Base-by-base conservation (phyloP, 2,888 invertebrate species). In the Seladonia tumulorum region DNA sequence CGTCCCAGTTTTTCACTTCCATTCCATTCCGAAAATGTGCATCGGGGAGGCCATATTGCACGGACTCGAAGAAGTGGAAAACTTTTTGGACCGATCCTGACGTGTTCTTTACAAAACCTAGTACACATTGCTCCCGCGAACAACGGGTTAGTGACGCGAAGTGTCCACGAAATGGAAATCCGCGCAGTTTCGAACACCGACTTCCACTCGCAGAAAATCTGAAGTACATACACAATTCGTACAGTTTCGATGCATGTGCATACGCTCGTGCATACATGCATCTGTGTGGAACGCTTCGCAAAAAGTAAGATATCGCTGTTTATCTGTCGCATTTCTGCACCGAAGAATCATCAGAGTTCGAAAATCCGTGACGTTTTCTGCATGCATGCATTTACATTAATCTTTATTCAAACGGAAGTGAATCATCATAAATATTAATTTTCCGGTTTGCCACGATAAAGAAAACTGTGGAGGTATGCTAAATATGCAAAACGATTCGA, bases 121-220 rank as follows among this genome's bases (percentile, higher is more conserved):
- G 53, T 53, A 53, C 29, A 60, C 16, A 29, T 25, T 60, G 7
- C 14, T 60, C 29, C 60, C 25, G 14, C 25, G 60, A 60, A 60
- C 60, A 60, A 60, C 60, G 60, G 60, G 25, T 60, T 60, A 60
- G 60, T n/a, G 60, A 60, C 25, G 60, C 60, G 25, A 25, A 60
- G 25, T 60, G 60, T 60, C 60, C 60, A 25, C 60, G 60, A 60
- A 25, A 60, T 60, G 60, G 60, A 29, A 60, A 60, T 60, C 60
- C 60, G 60, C 25, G 60, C 25, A 29, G 60, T 60, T 60, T 5
- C 5, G 25, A 60, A 60, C 60, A 60, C 60, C 60, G 16, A 25
- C 25, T 25, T 25, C 60, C 60, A 16, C 16, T 16, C 29, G 3
- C 25, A 60, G 12, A 29, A 29, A 5, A 60, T 60, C 14, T 29